Evolutionary conservation across 2,888 invertebrate species (phyloP).

Genomic region (Ethmia dodecea): DNA sequence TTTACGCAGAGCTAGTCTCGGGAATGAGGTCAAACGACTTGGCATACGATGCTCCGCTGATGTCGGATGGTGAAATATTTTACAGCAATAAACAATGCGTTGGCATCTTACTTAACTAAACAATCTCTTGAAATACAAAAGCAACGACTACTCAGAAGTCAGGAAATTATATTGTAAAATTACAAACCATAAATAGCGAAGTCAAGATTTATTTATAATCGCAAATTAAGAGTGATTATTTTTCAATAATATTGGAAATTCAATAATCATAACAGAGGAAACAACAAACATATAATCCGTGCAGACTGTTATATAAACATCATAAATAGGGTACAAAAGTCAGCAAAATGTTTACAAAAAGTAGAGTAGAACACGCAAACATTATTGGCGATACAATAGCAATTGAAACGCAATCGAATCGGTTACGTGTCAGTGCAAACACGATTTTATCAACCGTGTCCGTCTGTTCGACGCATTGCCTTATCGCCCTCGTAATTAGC

Average conservation of each 20-base stretch:
- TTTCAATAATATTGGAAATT: too few species aligned
- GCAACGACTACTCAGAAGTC: too few species aligned
- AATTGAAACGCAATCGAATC: conserved; percentile 32
- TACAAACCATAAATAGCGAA: too few species aligned
- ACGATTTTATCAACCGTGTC: conserved; percentile 26
- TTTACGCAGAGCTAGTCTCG: conserved; percentile 65
- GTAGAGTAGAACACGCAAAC: conserved; percentile 20
- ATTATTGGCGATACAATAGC: conserved; percentile 32
- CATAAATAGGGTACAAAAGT: too few species aligned
- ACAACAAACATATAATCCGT: too few species aligned
- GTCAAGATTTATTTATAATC: too few species aligned
- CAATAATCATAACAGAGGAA: too few species aligned
- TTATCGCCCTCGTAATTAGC: conserved; percentile 39
- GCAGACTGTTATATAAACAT: too few species aligned
- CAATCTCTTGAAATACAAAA: too few species aligned
- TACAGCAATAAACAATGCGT: conserved; percentile 50
- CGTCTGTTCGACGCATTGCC: conserved; percentile 36
- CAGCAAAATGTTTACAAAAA: conserved; percentile 11
- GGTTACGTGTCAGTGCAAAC: conserved; percentile 31
- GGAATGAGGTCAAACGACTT: conserved; percentile 71
- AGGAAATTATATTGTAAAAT: too few species aligned
- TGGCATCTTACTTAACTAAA: conserved; percentile 36
- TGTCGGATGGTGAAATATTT: conserved; percentile 43
- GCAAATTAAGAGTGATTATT: too few species aligned
- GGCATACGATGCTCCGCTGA: conserved; percentile 54